These are phyloP conservation scores for Strix aluco DNA, from an alignment of 2,113 vertebrate genomes.

Conservation along the genomic window DNA sequence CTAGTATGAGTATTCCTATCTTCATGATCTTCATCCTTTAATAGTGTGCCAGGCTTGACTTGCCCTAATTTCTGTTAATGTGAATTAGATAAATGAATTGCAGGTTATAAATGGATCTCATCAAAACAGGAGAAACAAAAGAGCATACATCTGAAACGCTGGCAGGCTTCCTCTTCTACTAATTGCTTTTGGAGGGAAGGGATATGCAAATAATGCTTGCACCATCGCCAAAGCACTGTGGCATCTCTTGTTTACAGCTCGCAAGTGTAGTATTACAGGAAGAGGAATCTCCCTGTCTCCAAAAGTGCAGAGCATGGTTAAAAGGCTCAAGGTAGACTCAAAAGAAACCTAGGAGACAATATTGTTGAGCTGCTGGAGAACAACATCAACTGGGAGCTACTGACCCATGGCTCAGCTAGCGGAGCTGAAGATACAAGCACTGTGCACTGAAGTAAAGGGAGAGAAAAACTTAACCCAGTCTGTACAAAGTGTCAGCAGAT, in stretches of 20 bases:
- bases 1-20: not conserved
- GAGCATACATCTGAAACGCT: slow-evolving; percentile 26
- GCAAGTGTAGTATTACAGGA: not conserved
- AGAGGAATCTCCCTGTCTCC: not conserved
- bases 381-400: not conserved
- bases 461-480: not conserved
- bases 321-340: not conserved
- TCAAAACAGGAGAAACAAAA: slow-evolving; percentile 50
- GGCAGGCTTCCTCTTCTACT: slow-evolving; percentile 44
- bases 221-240: not conserved
- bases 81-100: slow-evolving; percentile 48
- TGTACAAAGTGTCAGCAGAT: not conserved
- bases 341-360: not conserved
- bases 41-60: slow-evolving; percentile 7
- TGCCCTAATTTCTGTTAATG: slow-evolving; percentile 49
- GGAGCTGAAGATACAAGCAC: not conserved
- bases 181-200: slow-evolving; percentile 53
- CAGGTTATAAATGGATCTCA: slow-evolving; percentile 52
- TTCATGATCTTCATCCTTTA: not conserved
- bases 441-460: not conserved
- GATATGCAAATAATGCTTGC: slow-evolving; percentile 13
- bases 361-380: not conserved
- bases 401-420: not conserved
- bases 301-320: not conserved
- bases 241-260: slow-evolving; percentile 4